A percentile compares a stretch with the other conserved stretches of the same genome.
phyloP scores from a whole-genome alignment of 1,140 invertebrate species.

The Paralvinella palmiformis region DNA sequence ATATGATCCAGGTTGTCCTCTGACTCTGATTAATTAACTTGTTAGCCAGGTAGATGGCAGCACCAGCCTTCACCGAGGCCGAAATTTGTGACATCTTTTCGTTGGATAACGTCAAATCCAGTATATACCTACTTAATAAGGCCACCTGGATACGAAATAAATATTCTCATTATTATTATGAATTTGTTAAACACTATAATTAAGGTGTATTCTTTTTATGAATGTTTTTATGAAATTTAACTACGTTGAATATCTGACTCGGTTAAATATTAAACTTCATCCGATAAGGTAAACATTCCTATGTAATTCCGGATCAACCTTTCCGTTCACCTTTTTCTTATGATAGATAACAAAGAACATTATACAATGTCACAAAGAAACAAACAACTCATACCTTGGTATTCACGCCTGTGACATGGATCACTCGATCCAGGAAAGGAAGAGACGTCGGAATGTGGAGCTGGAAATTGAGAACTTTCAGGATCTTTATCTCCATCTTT shows the following conservation, averaged over 20 bases:
- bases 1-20: background rate
- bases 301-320: no score
- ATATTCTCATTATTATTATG: no score
- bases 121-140: slow-evolving; percentile 6
- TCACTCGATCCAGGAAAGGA: slow-evolving; percentile 31
- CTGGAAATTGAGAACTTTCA: slow-evolving; percentile 34
- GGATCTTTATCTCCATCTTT: slow-evolving; percentile 30
- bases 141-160: slow-evolving; percentile 7
- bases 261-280: no score
- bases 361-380: background rate
- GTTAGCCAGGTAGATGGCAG: slow-evolving; percentile 12
- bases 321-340: no score
- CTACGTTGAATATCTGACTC: no score
- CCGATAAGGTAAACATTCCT: no score
- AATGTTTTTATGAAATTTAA: no score
- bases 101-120: slow-evolving; percentile 13
- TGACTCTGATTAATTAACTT: background rate
- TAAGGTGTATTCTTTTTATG: no score
- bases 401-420: slow-evolving; percentile 12
- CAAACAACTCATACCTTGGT: background rate
- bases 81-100: background rate
- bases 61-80: slow-evolving; percentile 12
- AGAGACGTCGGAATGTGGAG: slow-evolving; percentile 29
- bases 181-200: no score
- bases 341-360: no score